Percentiles rank a stretch among this genome's conserved stretches.
These are phyloP conservation scores for Pterocles orientalis DNA, from an alignment of 2,113 vertebrate genomes.

Conservation along the genomic window DNA sequence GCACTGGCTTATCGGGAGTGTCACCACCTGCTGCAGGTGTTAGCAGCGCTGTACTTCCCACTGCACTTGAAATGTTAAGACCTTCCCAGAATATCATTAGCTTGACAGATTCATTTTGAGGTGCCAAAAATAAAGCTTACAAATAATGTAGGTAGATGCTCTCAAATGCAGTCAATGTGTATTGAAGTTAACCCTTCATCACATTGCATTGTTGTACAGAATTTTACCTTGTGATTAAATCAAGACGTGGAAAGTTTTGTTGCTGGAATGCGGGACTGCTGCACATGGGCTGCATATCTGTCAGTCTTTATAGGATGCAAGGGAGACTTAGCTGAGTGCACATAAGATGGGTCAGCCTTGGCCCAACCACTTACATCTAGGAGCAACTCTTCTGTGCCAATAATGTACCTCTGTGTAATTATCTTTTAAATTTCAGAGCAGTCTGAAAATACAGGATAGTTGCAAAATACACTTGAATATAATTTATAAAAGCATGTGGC, in stretches of 20 bases:
- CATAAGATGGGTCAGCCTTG: not conserved
- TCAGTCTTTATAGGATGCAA: not conserved
- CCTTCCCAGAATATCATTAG: not conserved
- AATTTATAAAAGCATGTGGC: not conserved
- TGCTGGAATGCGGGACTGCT: not conserved
- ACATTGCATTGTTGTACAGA: not conserved
- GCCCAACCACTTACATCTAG: not conserved
- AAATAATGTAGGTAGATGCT: not conserved
- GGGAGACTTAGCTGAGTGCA: not conserved
- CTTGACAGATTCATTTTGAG: not conserved
- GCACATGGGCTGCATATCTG: not conserved
- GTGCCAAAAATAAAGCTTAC: not conserved
- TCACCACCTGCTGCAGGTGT: constrained; percentile 11
- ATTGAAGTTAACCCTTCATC: not conserved
- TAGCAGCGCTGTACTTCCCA: not conserved
- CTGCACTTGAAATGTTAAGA: not conserved
- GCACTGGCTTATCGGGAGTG: not conserved
- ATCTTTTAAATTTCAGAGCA: not conserved
- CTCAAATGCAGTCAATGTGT: not conserved
- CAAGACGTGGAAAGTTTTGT: accelerated
- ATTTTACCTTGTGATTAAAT: not conserved
- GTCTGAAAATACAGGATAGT: not conserved
- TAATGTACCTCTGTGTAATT: not conserved
- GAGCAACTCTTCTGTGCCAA: not conserved
- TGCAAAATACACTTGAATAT: not conserved